A percentile compares a stretch with the other conserved stretches of the same genome.
Evolutionary conservation across 2,797 vertebrate genomes (phyloP).

Genomic region (Hydrophis major): DNA sequence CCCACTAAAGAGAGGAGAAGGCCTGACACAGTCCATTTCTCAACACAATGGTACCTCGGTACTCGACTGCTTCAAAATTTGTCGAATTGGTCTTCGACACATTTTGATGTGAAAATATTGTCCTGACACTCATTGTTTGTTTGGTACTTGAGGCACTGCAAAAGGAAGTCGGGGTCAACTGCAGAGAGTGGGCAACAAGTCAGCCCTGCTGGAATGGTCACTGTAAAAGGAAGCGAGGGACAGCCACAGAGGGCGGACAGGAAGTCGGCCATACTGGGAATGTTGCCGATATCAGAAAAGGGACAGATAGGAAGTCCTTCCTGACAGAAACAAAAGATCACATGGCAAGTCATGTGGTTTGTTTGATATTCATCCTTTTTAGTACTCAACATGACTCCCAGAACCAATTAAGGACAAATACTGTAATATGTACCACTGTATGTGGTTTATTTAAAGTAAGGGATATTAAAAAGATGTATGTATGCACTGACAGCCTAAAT

Average conservation of each 20-base stretch:
- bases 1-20: background rate
- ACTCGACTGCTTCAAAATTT: background rate
- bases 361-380: background rate
- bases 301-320: background rate
- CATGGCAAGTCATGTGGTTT: background rate
- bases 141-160: background rate
- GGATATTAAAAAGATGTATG: background rate
- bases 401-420: background rate
- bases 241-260: background rate
- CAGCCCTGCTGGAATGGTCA: background rate
- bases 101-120: background rate
- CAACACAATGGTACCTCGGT: background rate
- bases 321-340: background rate
- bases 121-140: background rate
- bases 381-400: background rate
- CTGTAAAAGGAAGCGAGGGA: background rate
- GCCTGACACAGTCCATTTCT: background rate
- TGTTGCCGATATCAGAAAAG: background rate
- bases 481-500: background rate
- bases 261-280: background rate
- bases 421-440: background rate
- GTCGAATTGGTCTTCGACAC: background rate
- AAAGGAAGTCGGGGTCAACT: background rate
- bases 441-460: background rate
- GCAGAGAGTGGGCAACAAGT: background rate